Base-by-base conservation (phyloP, 2,113 vertebrate genomes). In the Mastomys coucha region DNA sequence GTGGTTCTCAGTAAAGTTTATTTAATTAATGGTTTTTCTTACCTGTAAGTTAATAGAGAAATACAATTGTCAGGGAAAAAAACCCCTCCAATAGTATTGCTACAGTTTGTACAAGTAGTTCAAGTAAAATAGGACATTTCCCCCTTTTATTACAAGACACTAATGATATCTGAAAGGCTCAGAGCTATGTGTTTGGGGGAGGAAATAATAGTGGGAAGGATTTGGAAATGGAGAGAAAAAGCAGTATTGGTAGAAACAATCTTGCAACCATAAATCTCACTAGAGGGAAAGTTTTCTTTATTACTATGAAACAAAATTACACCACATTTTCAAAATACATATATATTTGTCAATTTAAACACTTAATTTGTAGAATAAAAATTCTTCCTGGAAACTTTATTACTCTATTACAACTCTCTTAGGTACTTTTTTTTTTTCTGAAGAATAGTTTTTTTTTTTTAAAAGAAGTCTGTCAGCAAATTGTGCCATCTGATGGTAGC, bases 401-500 rank as follows among this genome's bases (percentile, higher is more conserved):
- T 77, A 36, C 49, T 94, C 8, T 96, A 2, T 92, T 49, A 42
- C 17, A 77, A 88, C 92, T 92, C 53, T 70, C 5, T 60, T 67
- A 95, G 94, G 5, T 72, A 8, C 45, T 78, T 86, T 33, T 33
- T 69, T 33, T 33, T 33, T 14, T 5, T 78, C 16, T 96, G 20
- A 94, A 65, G 3, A 67, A 60, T 73, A 89, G 31, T 11, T 93
- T 56, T 28, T 28, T 51, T 22, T 11, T 93, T 56, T 28, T 28
- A 45, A 39, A 16, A 80, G 60, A n/a, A 45, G 16, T 87, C 26
- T 53, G 1, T 90, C 86, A 77, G 73, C 75, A 88, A 91, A 82
- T 91, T 84, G 45, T 84, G 91, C 96, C 97, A 97, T 86, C 97
- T 98, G 82, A 91, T 97, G 97, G 92, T 80, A 45, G n/a, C 95